These are phyloP conservation scores for Myotis vivesi DNA, from an alignment of 2,797 vertebrate species.

Conservation along the genomic window DNA sequence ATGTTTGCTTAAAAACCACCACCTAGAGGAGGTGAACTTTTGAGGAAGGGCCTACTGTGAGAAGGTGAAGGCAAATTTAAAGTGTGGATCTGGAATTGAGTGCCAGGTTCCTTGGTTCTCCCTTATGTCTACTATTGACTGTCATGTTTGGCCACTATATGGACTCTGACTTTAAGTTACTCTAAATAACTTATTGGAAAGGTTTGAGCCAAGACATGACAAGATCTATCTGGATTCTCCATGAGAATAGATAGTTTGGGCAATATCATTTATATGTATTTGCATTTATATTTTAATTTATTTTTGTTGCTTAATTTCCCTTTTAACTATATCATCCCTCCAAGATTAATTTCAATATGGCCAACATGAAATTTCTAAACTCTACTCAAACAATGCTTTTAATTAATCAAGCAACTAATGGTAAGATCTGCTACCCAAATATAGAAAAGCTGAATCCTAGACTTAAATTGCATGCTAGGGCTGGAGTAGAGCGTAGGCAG, in stretches of 20 bases:
- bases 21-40: background rate
- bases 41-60: background rate
- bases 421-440: background rate
- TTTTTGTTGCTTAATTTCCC: background rate
- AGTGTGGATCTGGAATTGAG: background rate
- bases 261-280: background rate
- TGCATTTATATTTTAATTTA: background rate
- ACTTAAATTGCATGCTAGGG: background rate
- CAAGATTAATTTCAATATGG: conserved; percentile 2
- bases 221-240: background rate
- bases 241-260: background rate
- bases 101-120: background rate
- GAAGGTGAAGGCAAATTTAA: background rate
- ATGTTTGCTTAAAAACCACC: background rate
- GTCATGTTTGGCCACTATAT: background rate
- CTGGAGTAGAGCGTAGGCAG: background rate
- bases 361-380: conserved; percentile 28
- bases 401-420: conserved; percentile 12
- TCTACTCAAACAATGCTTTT: background rate
- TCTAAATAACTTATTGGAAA: background rate
- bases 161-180: background rate
- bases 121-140: background rate
- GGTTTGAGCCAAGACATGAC: background rate
- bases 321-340: conserved; percentile 6
- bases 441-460: background rate